Conservation (phyloP, 2,888 invertebrate genomes). For the Ophonus ardosiacus region DNA sequence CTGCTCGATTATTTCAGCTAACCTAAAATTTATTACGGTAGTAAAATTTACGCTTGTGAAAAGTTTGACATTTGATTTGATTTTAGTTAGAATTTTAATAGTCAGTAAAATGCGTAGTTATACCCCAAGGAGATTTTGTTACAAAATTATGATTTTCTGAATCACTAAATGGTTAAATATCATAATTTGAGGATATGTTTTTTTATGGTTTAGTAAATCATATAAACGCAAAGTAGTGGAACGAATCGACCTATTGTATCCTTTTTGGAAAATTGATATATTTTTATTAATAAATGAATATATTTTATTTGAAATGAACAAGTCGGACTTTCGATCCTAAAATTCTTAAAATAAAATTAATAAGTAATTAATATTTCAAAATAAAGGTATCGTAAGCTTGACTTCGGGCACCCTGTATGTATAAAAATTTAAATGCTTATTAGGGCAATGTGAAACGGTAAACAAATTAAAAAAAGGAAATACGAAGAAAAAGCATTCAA, state of each 20-base stretch:
- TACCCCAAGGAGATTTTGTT: conserved; percentile 6
- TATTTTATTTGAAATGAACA: too few relatives aligned
- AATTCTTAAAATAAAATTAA: too few relatives aligned
- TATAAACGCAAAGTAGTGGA: too few relatives aligned
- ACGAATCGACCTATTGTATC: too few relatives aligned
- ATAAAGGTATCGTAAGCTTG: too few relatives aligned
- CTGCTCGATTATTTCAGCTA: conserved; percentile 52
- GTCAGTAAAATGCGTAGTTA: conserved; percentile 16
- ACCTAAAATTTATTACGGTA: conserved; percentile 67
- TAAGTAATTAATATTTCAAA: too few relatives aligned
- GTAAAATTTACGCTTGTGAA: conserved; percentile 68
- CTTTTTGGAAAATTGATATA: too few relatives aligned
- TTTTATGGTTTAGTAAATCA: too few relatives aligned
- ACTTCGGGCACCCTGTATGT: not conserved
- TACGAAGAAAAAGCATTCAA: not conserved
- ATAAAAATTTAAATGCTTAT: not conserved
- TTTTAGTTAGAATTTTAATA: conserved; percentile 45
- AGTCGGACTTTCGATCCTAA: too few relatives aligned
- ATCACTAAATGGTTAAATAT: conserved; percentile 12
- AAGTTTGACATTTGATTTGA: conserved; percentile 61
- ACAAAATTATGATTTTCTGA: conserved; percentile 13
- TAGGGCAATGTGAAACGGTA: not conserved
- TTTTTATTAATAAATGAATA: too few relatives aligned
- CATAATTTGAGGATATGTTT: not conserved
- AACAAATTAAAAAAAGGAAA: not conserved